Base-by-base conservation (phyloP, 2,113 vertebrate species). In the Callipepla californica region DNA sequence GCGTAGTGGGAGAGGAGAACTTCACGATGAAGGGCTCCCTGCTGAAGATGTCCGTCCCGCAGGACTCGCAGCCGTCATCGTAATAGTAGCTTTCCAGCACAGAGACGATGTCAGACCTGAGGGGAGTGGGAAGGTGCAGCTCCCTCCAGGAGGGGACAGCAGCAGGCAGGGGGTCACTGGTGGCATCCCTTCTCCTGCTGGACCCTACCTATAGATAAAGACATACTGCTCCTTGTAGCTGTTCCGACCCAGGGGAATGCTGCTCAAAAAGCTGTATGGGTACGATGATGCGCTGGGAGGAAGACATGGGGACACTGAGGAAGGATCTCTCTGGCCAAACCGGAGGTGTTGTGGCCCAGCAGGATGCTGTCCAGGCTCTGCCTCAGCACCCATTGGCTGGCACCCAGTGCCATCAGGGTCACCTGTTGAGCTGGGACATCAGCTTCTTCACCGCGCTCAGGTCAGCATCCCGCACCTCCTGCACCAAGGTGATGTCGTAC, bases 171-270 rank as follows among this genome's bases (percentile, higher is more conserved):
- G 38, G n/a, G 21, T 53, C 1, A 0, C 48, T 73, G 26, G 53
- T 0, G 2, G 18, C 48, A 30, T 10, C 18, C 28, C 25, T 38
- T 30, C 42, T 45, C 30, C 63, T 28, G 25, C 38, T 28, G 21
- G 48, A n/a, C 32, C 34, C 88, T 94, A 99, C 99, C 98, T 99
- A 97, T 99, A 99, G 57, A 99, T 36, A 65, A 98, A 99, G 80
- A 99, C 97, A 63, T 99, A 99, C 94, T 98, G 97, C 94, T 99
- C 99, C 90, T 98, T 99, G 81, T 99, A 99, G 48, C 92, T 92
- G 94, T 73, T 97, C 55, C 97, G 98, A 7, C 99, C 99, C 89
- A 99, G 92, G 7, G 98, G 98, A 14, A 98, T 77, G 81, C 99
- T 99, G 94, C 86, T 87, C 81, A 98, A 95, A 78, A 97, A 97